Conservation (phyloP, 2,113 vertebrate genomes). For the Copsychus sechellarum region DNA sequence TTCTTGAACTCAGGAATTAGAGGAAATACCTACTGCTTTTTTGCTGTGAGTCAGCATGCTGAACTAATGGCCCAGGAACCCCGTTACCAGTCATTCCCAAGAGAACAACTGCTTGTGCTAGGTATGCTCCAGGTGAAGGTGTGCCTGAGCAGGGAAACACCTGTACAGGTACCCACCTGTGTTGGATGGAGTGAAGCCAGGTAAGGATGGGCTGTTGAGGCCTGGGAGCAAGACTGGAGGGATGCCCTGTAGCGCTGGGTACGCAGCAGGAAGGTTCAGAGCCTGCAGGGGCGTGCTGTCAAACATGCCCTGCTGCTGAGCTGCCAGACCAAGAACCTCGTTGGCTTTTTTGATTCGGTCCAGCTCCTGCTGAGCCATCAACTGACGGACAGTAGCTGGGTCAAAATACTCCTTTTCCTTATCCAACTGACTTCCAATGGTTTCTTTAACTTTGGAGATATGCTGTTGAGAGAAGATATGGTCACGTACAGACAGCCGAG, state of each 20-base stretch:
- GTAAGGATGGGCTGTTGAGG: constrained; percentile 94
- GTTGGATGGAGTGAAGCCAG: constrained; percentile 96
- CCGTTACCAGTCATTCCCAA: neutral
- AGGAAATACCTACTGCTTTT: neutral
- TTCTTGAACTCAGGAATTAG: neutral
- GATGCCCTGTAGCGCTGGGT: constrained; percentile 94
- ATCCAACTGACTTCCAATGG: constrained; percentile 97
- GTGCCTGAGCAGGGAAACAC: neutral
- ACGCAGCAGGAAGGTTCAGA: constrained; percentile 92
- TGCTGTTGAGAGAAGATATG: constrained; percentile 99
- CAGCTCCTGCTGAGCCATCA: constrained; percentile 99
- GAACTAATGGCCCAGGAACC: neutral
- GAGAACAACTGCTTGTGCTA: neutral
- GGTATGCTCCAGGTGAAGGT: neutral
- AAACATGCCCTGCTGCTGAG: constrained; percentile 93
- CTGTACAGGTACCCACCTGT: constrained; percentile 91
- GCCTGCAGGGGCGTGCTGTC: constrained; percentile 93
- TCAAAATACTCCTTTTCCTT: constrained; percentile 99
- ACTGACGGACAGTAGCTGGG: constrained; percentile 96
- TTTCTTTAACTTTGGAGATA: constrained; percentile 98
- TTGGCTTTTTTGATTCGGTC: constrained; percentile 99
- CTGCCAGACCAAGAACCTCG: constrained; percentile 93
- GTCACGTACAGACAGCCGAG: constrained; percentile 96
- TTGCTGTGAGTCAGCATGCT: neutral
- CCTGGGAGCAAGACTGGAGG: constrained; percentile 95